These are phyloP conservation scores for Gephyroberyx darwinii DNA, from an alignment of 2,797 vertebrate genomes.

Conservation along the genomic window DNA sequence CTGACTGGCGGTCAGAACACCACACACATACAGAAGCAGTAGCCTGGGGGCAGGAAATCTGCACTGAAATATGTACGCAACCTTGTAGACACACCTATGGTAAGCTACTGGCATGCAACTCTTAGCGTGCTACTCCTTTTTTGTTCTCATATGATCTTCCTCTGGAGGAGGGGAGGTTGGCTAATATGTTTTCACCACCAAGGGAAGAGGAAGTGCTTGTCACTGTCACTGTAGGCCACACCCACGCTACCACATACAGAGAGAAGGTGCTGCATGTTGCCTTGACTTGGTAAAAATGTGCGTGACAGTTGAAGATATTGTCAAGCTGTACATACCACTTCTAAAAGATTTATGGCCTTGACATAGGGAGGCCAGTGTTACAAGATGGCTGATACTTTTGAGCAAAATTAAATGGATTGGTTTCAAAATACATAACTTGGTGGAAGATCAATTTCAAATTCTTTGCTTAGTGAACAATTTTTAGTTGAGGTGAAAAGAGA, in stretches of 20 bases:
- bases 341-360: no score
- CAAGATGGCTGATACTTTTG: no score
- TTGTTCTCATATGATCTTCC: constrained; percentile 67
- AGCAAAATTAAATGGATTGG: no score
- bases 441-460: no score
- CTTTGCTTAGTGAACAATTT: no score
- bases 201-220: constrained; percentile 81
- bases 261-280: constrained; percentile 39
- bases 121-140: constrained; percentile 37
- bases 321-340: neutral
- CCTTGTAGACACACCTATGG: constrained; percentile 19
- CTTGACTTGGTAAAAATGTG: constrained; percentile 1
- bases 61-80: constrained; percentile 10
- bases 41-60: constrained; percentile 24
- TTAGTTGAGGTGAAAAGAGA: no score
- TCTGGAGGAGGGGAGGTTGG: constrained; percentile 71
- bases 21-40: constrained; percentile 4
- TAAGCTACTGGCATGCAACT: constrained; percentile 44
- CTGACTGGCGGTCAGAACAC: constrained; percentile 27
- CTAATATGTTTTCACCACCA: constrained; percentile 72
- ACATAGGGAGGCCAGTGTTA: neutral
- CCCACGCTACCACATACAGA: constrained; percentile 63
- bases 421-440: no score
- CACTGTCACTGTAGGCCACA: constrained; percentile 72
- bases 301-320: neutral